Base-by-base conservation (phyloP, 2,113 vertebrate species). In the Probosciger aterrimus region DNA sequence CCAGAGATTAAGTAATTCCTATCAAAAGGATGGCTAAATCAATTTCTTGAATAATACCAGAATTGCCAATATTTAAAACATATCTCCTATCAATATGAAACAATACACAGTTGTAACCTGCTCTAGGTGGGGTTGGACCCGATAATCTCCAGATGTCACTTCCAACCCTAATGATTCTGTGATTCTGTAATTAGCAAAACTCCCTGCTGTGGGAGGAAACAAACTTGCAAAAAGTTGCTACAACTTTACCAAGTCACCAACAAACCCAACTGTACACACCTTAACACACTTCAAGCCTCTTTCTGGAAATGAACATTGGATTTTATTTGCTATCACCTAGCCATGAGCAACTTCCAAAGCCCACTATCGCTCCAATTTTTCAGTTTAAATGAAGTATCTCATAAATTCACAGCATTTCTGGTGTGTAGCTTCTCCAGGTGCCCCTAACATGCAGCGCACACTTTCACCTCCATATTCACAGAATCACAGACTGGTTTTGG, bases 391-490 rank as follows among this genome's bases (percentile, higher is more conserved):
- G 20, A 22, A 52, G 10, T 3, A 49, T 1, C 14, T 49, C 47
- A 35, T 18, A 33, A 79, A 63, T 53, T 31, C 59, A 41, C 24
- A 24, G 9, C 35, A 5, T 4, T n/a, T 8, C 43, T 17, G 13
- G 10, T 2, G 1, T 0, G 1, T 1, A 63, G 59, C 24, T 70
- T 39, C 44, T 6, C 22, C 6, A 39, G 20, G 44, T 1, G 46
- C 12, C 41, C 52, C 14, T 6, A 31, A 37, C 19, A 30, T 0
- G 3, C 47, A 8, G 30, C 0, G 2, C 3, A 2, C 0, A 0
- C 13, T 37, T 33, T 9, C n/a, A 57, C 17, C 15, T 33, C 39
- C 6, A 0, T 3, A 19, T 37, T 35, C n/a, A 35, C 33, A 59
- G 33, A 59, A 35, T 7, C 57, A 59, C 20, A 59, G 22, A 23